phyloP scores from a whole-genome alignment of 2,888 invertebrate genomes.

The Troides helena region DNA sequence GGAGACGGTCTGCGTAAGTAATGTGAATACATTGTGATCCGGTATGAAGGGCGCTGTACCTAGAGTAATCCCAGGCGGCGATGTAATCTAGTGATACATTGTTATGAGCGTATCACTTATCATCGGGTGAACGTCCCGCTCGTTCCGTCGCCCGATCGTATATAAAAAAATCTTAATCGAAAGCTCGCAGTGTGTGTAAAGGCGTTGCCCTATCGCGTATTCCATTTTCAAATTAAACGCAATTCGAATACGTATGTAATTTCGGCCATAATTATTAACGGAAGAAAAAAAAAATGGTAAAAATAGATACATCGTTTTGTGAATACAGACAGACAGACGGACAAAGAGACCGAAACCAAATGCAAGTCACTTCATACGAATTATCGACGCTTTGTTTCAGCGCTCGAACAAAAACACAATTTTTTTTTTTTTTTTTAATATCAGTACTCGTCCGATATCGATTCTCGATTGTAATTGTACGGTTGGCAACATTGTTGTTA shows the following conservation, averaged over 20 bases:
- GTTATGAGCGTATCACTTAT: too few species aligned
- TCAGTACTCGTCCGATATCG: constrained; percentile 55
- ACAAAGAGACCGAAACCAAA: constrained; percentile 57
- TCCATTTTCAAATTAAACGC: constrained; percentile 49
- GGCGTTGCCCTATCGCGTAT: constrained; percentile 36
- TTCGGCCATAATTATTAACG: constrained; percentile 58
- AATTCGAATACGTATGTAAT: constrained; percentile 45
- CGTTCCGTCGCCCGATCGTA: too few species aligned
- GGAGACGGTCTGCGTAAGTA: too few species aligned
- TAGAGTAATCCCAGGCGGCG: too few species aligned
- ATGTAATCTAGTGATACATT: too few species aligned
- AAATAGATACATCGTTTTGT: constrained; percentile 60
- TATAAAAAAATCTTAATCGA: too few species aligned
- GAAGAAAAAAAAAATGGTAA: constrained; percentile 53
- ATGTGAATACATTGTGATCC: too few species aligned
- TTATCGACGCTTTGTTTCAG: constrained; percentile 74
- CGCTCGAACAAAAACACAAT: constrained; percentile 62
- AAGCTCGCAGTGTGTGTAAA: not conserved
- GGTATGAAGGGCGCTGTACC: too few species aligned
- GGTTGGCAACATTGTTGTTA: constrained; percentile 48
- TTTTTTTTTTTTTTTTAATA: constrained; percentile 57
- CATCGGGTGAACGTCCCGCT: too few species aligned
- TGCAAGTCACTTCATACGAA: constrained; percentile 74
- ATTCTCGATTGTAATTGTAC: constrained; percentile 64
- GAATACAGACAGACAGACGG: constrained; percentile 57